These are phyloP conservation scores for Gephyroberyx darwinii DNA, from an alignment of 2,797 vertebrate species.

Conservation along the genomic window DNA sequence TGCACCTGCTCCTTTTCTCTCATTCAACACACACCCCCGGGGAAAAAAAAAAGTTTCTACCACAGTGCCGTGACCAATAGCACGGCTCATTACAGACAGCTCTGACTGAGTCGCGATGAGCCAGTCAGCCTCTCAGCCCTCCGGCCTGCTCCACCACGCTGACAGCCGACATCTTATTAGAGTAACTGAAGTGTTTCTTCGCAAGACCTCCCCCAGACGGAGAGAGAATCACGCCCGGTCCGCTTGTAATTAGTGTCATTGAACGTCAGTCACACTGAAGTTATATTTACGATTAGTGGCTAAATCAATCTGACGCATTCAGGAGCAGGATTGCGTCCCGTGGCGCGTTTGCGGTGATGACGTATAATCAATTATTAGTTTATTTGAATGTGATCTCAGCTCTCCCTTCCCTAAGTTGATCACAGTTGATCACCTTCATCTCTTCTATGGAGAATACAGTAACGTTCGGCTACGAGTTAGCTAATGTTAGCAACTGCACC, in stretches of 20 bases:
- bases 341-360: neutral
- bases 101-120: constrained; percentile 38
- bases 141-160: constrained; percentile 12
- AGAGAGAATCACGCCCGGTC: constrained; percentile 17
- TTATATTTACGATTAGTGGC: constrained; percentile 19
- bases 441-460: no score
- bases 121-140: constrained; percentile 37
- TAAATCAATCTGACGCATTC: constrained; percentile 1
- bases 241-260: constrained; percentile 38
- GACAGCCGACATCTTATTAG: constrained; percentile 47
- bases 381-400: no score
- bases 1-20: constrained; percentile 47
- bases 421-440: no score
- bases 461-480: no score
- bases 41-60: constrained; percentile 19
- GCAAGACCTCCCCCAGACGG: constrained; percentile 16
- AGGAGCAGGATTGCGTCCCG: neutral
- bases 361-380: neutral
- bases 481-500: no score
- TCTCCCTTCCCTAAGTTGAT: no score
- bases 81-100: constrained; percentile 64
- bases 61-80: constrained; percentile 56
- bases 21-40: constrained; percentile 21
- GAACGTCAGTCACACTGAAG: constrained; percentile 33
- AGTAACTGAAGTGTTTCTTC: constrained; percentile 24